These are phyloP conservation scores for Mus pahari DNA, from an alignment of 2,113 vertebrate genomes.

Conservation along the genomic window DNA sequence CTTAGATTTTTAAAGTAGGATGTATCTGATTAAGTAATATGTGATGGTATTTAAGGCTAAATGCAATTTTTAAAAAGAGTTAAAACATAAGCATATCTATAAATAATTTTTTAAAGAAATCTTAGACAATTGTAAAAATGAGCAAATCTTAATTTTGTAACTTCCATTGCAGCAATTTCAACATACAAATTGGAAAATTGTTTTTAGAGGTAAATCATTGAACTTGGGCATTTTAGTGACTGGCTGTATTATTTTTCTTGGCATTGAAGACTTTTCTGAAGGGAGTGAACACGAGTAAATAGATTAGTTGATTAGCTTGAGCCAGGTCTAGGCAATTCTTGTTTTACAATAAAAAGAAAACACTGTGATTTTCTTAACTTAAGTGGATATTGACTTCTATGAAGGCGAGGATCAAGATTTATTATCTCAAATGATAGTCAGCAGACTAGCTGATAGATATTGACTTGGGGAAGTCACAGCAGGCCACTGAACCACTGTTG, in stretches of 20 bases:
- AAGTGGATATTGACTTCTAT: constrained; percentile 81
- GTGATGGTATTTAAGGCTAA: neutral
- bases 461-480: constrained; percentile 65
- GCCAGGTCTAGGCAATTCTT: constrained; percentile 57
- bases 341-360: constrained; percentile 72
- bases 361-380: constrained; percentile 78
- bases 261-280: neutral
- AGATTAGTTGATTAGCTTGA: constrained; percentile 41
- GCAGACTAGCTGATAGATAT: constrained; percentile 65
- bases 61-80: neutral
- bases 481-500: constrained; percentile 28
- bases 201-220: constrained; percentile 43
- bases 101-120: neutral
- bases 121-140: neutral
- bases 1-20: neutral
- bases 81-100: neutral
- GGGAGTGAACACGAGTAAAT: constrained; percentile 42
- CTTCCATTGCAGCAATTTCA: neutral
- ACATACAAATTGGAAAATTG: constrained; percentile 12
- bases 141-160: neutral
- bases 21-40: neutral
- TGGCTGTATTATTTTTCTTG: neutral
- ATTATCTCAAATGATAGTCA: constrained; percentile 78
- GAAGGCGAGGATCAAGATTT: constrained; percentile 75
- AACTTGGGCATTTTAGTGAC: constrained; percentile 30